Evolutionary conservation across 2,113 vertebrate genomes (phyloP).

Genomic region (Paradisaea rubra): DNA sequence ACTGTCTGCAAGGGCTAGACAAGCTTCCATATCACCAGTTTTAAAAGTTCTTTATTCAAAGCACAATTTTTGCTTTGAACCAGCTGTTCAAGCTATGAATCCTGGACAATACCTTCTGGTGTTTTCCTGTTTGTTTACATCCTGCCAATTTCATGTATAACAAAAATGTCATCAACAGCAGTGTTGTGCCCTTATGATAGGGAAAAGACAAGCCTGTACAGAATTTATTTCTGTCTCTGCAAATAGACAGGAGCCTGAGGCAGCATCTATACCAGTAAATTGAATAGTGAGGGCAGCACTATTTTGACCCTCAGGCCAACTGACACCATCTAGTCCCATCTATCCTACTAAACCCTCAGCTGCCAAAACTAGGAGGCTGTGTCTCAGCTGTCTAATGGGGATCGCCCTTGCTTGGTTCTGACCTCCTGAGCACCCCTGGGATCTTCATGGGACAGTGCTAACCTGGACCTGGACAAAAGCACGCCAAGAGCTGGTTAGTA

Average conservation of each 20-base stretch:
- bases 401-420: neutral
- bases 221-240: neutral
- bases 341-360: neutral
- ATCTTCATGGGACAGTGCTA: neutral
- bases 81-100: neutral
- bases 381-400: neutral
- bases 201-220: neutral
- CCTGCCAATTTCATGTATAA: neutral
- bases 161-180: neutral
- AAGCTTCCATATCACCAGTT: neutral
- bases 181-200: neutral
- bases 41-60: constrained; percentile 10
- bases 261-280: neutral
- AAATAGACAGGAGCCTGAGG: neutral
- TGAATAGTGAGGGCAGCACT: neutral
- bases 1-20: neutral
- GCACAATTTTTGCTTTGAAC: neutral
- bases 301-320: neutral
- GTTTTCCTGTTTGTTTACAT: constrained; percentile 39
- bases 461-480: neutral
- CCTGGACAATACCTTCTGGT: constrained; percentile 34
- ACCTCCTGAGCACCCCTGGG: neutral
- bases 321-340: neutral
- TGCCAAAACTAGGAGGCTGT: neutral
- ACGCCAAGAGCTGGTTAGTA: neutral